Evolutionary conservation across 2,113 vertebrate species (phyloP), one percentile per base, ranked within the genome.

Genomic region (Capreolus pygargus): DNA sequence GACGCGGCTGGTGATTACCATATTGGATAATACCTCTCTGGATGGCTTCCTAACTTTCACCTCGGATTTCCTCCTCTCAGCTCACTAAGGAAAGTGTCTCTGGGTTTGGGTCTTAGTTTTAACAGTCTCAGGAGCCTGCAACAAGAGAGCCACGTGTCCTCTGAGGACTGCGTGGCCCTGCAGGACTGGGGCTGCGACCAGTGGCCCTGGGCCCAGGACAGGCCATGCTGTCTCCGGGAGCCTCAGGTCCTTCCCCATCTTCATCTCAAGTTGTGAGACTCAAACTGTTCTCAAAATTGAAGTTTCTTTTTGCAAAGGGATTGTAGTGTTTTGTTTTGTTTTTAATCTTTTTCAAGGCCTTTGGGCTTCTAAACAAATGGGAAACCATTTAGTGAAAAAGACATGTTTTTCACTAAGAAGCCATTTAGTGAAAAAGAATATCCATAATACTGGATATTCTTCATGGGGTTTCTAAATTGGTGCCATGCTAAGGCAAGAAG

Each of bases 361-460:
- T 10, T 16, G 50, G 27, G 79, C 47, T 89, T 97, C 60, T 90
- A 79, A 74, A 76, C 45, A 88, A 97, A 93, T 85, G 45, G 28
- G 50, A 92, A 98, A 89, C 14, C 11, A 28, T 86, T 94, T 95
- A 79, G 74, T n/a, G 28, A 85, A 83, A 70, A 55, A 96, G 89
- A 92, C 6, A 64, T 45, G 21, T 45, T 36, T 36, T 67, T 67
- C n/a, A 67, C 64, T 67, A 67, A 36, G 36, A 92, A 97, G 79
- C 8, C 11, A 25, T 92, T 94, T 95, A 86, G 79, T n/a, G 28
- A 85, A 79, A 70, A 67, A 97, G 90, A 92, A 64, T 58, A 21
- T 39, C n/a, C 67, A 36, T 50, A 87, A 90, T 85, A 89, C 19
- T 92, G 1, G 16, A 39, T 94, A 82, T 82, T 81, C 89, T 91